Evolutionary conservation across 1,140 invertebrate genomes (phyloP), one percentile per base, ranked within the genome.

Genomic region (Heliconius melpomene): DNA sequence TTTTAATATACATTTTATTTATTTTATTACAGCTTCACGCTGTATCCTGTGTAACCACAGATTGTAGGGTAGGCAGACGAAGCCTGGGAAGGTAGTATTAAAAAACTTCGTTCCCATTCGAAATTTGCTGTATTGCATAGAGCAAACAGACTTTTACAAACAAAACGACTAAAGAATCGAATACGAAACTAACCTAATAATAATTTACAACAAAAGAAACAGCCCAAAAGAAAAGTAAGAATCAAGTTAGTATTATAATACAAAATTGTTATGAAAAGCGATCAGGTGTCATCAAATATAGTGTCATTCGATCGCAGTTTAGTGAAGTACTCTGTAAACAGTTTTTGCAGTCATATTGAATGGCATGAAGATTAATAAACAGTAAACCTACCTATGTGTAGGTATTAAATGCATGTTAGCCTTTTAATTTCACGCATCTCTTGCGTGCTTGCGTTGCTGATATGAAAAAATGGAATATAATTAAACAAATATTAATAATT

Each of bases 291-390:
- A 29, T 66, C 2, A 66, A 29, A 66, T 66, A 29, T 11, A 26
- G 13, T 66, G 60, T 66, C 60, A 66, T 66, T 26, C 29, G 60
- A 66, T 66, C 60, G 1, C 23, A 66, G 60, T 66, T 66, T 66
- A 6, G 60, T 18, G 26, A 29, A 66, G 60, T 29, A 23, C 26
- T 66, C 1, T 66, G 60, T 66, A 66, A 66, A 66, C 60, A 66
- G 23, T 66, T 66, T 66, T 66, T 13, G 26, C 60, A 16, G 60
- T 66, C 60, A 29, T 16, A 66, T 66, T 66, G 26, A 66, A 66
- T 66, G 60, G 23, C 60, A 16, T 29, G 60, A 66, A 29, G 60
- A 66, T 26, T 66, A 66, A 66, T 66, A 66, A 29, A 66, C 60
- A 66, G 26, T 66, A 29, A 29, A 66, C 60, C 23, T 66, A 66